Evolutionary conservation across 2,888 invertebrate genomes (phyloP).

Genomic region (Junonia oenone): DNA sequence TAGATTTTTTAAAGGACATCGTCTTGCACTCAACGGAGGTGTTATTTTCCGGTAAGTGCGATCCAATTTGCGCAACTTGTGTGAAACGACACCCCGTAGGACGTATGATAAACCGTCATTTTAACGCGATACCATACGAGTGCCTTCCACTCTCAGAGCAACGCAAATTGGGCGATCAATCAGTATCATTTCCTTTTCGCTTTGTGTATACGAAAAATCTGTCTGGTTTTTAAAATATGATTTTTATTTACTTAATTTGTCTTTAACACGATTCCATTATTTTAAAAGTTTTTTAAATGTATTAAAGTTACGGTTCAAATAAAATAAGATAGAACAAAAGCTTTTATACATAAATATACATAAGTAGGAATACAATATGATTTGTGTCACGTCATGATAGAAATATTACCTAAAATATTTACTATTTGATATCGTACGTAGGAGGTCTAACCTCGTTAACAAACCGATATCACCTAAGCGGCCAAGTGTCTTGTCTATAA

Average conservation of each 20-base stretch:
- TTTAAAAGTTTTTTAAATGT: neutral
- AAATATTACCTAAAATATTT: too few relatives aligned
- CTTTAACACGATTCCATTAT: neutral
- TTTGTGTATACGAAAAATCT: conserved; percentile 30
- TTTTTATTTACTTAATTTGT: neutral
- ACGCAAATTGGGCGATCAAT: conserved; percentile 55
- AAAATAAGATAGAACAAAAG: too few relatives aligned
- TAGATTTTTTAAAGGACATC: neutral
- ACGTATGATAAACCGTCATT: conserved; percentile 46
- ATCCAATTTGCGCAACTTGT: conserved; percentile 49
- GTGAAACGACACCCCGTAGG: conserved; percentile 39
- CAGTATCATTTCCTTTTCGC: conserved; percentile 51
- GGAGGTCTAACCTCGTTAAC: conserved; percentile 2
- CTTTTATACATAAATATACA: too few relatives aligned
- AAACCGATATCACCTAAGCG: conserved; percentile 10
- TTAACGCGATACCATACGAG: conserved; percentile 35
- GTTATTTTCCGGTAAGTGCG: conserved; percentile 30
- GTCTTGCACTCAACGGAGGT: conserved; percentile 11
- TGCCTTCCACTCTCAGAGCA: conserved; percentile 37
- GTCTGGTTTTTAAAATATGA: neutral
- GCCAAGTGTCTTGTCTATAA: conserved; percentile 38
- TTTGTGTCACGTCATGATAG: too few relatives aligned
- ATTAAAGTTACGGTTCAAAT: too few relatives aligned
- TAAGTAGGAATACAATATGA: too few relatives aligned
- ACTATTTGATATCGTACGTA: neutral